These are phyloP conservation scores for Microctenopoma lineatum DNA, from an alignment of 2,797 vertebrate genomes.

Conservation along the genomic window DNA sequence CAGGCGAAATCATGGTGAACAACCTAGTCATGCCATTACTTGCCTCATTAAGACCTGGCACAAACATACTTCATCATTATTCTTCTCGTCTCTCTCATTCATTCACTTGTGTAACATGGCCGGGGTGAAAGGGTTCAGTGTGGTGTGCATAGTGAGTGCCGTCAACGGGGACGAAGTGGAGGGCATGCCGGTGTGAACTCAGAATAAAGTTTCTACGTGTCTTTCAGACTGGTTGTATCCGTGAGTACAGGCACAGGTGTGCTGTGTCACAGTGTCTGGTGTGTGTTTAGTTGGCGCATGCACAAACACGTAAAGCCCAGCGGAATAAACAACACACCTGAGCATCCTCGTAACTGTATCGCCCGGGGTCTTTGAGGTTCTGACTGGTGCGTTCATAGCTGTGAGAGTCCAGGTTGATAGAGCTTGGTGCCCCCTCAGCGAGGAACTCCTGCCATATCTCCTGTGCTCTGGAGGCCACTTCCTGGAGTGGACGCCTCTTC, in stretches of 20 bases:
- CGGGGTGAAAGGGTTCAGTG: conserved; percentile 41
- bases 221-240: too few species aligned
- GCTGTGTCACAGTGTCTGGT: neutral
- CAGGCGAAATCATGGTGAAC: conserved; percentile 59
- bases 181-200: conserved; percentile 2
- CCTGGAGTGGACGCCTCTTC: conserved; percentile 91
- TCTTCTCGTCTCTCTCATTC: conserved; percentile 43
- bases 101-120: conserved; percentile 51
- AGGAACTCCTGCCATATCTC: conserved; percentile 98
- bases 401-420: conserved; percentile 97
- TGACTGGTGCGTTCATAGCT: conserved; percentile 96
- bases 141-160: conserved; percentile 13
- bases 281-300: neutral
- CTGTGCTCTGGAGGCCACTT: conserved; percentile 89
- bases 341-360: conserved; percentile 95
- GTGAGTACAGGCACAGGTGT: neutral
- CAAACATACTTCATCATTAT: conserved; percentile 61
- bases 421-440: conserved; percentile 92
- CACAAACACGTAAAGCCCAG: neutral
- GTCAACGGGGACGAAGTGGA: conserved; percentile 9
- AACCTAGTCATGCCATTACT: conserved; percentile 66
- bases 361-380: conserved; percentile 94
- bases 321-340: conserved; percentile 82
- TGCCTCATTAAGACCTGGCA: conserved; percentile 71
- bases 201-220: neutral